Evolutionary conservation across 2,797 vertebrate genomes (phyloP).

Genomic region (Pipistrellus pygmaeus): DNA sequence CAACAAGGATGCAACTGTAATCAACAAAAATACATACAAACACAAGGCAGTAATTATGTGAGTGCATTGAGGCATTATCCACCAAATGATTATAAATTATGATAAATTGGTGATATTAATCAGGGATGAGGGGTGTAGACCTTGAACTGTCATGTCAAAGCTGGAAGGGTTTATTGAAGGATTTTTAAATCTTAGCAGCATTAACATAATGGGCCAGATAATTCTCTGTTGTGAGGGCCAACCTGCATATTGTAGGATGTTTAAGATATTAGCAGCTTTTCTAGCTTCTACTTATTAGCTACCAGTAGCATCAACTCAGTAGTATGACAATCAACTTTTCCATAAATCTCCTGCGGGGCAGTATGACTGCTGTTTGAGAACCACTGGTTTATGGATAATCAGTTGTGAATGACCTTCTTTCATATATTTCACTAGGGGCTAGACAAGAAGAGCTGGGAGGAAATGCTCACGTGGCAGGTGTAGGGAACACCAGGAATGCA

Average conservation of each 20-base stretch:
- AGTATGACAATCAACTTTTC: not conserved
- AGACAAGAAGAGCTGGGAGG: not conserved
- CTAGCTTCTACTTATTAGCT: not conserved
- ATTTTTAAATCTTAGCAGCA: not conserved
- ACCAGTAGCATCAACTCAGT: not conserved
- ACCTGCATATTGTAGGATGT: not conserved
- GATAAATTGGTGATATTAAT: slow-evolving; percentile 46
- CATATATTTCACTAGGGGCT: slow-evolving; percentile 10
- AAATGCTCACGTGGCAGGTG: not conserved
- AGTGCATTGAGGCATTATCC: slow-evolving; percentile 17
- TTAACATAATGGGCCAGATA: not conserved
- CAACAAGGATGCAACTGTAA: slow-evolving; percentile 53
- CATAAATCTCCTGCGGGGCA: not conserved
- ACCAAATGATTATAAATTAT: slow-evolving; percentile 32
- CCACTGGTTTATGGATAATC: not conserved
- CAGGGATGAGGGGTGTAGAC: not conserved
- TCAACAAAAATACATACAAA: slow-evolving; percentile 62
- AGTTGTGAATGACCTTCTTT: not conserved
- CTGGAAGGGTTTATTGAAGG: not conserved
- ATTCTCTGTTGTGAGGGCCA: not conserved
- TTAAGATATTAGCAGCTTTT: not conserved
- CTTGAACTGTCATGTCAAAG: slow-evolving; percentile 62
- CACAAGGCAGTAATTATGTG: slow-evolving; percentile 47
- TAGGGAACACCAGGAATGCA: not conserved
- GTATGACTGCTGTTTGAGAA: not conserved